Evolutionary conservation across 2,888 invertebrate species (phyloP).

Genomic region (Diogma glabrata): DNA sequence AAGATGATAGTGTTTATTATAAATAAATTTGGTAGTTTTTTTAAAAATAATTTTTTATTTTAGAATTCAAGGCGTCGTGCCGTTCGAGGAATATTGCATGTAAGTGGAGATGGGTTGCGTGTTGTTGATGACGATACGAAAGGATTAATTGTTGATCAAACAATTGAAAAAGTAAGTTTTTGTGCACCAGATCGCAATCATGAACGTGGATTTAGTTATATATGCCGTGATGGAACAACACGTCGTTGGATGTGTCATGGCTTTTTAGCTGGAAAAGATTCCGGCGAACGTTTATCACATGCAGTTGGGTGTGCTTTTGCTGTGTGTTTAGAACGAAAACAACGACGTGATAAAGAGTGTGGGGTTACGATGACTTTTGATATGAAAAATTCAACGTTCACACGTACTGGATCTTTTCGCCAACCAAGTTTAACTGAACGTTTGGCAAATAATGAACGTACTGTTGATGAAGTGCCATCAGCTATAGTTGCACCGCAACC

Average conservation of each 20-base stretch:
- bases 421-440: slow-evolving; percentile 72
- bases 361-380: slow-evolving; percentile 89
- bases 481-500: slow-evolving; percentile 39
- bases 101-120: slow-evolving; percentile 88
- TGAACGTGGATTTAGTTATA: slow-evolving; percentile 94
- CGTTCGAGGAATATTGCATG: slow-evolving; percentile 78
- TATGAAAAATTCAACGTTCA: slow-evolving; percentile 81
- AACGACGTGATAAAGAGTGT: slow-evolving; percentile 93
- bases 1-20: slow-evolving; percentile 33
- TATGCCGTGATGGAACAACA: slow-evolving; percentile 96
- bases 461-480: slow-evolving; percentile 29
- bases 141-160: slow-evolving; percentile 97
- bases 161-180: slow-evolving; percentile 99
- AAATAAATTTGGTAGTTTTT: background rate
- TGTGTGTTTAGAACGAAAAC: slow-evolving; percentile 94
- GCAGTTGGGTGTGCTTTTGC: slow-evolving; percentile 99
- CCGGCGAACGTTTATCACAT: slow-evolving; percentile 94
- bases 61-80: slow-evolving; percentile 81
- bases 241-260: slow-evolving; percentile 99
- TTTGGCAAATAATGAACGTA: slow-evolving; percentile 45
- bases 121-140: slow-evolving; percentile 99
- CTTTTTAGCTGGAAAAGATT: slow-evolving; percentile 89
- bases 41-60: slow-evolving; percentile 24
- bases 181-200: slow-evolving; percentile 98
- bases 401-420: slow-evolving; percentile 84